Evolutionary conservation across 1,140 invertebrate genomes (phyloP).

Genomic region (Hypsibius dujardini): DNA sequence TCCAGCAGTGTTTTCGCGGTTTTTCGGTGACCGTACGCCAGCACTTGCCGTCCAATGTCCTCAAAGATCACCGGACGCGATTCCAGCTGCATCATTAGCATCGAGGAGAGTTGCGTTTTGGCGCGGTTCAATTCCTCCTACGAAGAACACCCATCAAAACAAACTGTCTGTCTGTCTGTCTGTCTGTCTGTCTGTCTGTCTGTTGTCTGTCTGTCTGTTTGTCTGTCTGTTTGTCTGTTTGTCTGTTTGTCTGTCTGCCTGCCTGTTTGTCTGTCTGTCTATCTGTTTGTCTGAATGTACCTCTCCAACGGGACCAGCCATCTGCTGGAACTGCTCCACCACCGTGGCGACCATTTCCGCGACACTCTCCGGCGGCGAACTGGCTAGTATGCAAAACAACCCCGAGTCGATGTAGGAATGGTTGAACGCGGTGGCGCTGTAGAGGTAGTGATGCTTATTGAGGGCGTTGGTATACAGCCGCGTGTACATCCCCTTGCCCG

Average conservation of each 20-base stretch:
- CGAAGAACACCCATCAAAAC: conserved; percentile 27
- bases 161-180: too few species aligned
- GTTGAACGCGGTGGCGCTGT: conserved; percentile 90
- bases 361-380: conserved; percentile 56
- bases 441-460: conserved; percentile 94
- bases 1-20: conserved; percentile 75
- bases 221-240: too few species aligned
- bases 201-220: too few species aligned
- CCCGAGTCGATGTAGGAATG: conserved; percentile 88
- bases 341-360: conserved; percentile 57
- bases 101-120: conserved; percentile 90
- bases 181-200: too few species aligned
- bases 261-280: too few species aligned
- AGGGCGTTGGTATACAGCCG: conserved; percentile 88
- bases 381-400: conserved; percentile 86
- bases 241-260: too few species aligned
- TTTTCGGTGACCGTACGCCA: conserved; percentile 69
- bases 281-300: too few species aligned
- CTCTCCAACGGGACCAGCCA: conserved; percentile 51
- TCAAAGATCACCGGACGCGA: conserved; percentile 92
- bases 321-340: conserved; percentile 61
- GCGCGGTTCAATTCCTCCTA: conserved; percentile 53
- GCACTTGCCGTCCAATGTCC: conserved; percentile 85
- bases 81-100: conserved; percentile 96
- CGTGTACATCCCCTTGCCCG: conserved; percentile 99